Percentiles rank a stretch among this genome's conserved stretches.
phyloP scores from a whole-genome alignment of 2,113 vertebrate species.

The Dryoscopus gambensis region DNA sequence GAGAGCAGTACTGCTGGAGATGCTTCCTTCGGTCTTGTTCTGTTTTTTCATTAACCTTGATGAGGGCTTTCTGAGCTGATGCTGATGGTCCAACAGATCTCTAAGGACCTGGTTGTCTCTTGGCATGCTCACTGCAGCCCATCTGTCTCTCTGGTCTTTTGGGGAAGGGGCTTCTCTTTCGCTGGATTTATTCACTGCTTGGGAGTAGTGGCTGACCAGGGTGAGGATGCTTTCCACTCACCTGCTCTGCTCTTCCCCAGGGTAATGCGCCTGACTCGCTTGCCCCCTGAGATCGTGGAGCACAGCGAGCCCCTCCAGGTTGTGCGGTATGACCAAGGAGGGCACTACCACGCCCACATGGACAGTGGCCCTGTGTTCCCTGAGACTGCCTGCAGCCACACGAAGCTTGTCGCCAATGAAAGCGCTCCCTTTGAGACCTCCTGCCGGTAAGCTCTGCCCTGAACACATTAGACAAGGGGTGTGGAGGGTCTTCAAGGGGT shows the following conservation, averaged over 20 bases:
- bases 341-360: conserved; percentile 91
- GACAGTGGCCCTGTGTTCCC: conserved; percentile 87
- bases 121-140: conserved; percentile 1
- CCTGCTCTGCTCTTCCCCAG: conserved; percentile 62
- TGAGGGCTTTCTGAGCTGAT: not conserved
- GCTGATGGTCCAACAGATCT: not conserved
- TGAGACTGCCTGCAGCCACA: conserved; percentile 89
- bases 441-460: conserved; percentile 81
- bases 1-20: conserved; percentile 16
- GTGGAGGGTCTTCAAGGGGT: not conserved
- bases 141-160: not conserved
- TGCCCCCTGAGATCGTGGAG: conserved; percentile 86
- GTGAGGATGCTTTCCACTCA: not conserved
- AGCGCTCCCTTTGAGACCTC: conserved; percentile 86
- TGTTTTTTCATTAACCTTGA: not conserved
- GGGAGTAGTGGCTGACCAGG: not conserved
- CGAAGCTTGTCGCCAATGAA: conserved; percentile 85
- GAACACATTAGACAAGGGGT: accelerated
- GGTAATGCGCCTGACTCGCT: conserved; percentile 86
- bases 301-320: conserved; percentile 94
- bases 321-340: conserved; percentile 86
- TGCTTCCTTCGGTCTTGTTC: not conserved
- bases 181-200: not conserved
- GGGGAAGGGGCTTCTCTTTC: conserved; percentile 34
- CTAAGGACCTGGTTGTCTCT: not conserved